phyloP scores from a whole-genome alignment of 2,888 invertebrate genomes.

The Meganola albula region DNA sequence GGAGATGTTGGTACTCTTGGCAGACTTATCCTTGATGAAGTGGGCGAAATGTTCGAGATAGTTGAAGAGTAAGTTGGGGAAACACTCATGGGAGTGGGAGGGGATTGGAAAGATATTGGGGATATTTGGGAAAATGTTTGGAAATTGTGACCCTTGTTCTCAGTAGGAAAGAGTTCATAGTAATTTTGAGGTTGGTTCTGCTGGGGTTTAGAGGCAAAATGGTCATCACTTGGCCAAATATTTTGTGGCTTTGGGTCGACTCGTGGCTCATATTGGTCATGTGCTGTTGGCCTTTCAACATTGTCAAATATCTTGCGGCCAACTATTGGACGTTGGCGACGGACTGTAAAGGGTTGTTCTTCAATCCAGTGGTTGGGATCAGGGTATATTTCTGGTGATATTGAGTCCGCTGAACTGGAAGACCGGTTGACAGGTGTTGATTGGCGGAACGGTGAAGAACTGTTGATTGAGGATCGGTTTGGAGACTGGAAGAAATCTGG shows the following conservation, averaged over 20 bases:
- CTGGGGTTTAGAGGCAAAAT: slow-evolving; percentile 26
- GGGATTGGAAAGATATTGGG: slow-evolving; percentile 15
- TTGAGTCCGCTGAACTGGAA: slow-evolving; percentile 60
- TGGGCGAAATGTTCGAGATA: slow-evolving; percentile 9
- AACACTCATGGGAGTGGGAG: slow-evolving; percentile 1
- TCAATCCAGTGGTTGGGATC: too few relatives aligned
- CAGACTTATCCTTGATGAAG: not conserved
- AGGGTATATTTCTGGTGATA: slow-evolving; percentile 57
- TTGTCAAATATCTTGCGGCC: slow-evolving; percentile 49
- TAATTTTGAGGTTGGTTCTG: slow-evolving; percentile 16
- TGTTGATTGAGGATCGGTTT: slow-evolving; percentile 8
- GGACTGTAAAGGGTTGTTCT: slow-evolving; percentile 27
- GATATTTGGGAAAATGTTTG: slow-evolving; percentile 26
- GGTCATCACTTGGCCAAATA: slow-evolving; percentile 24
- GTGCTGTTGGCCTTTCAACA: slow-evolving; percentile 20
- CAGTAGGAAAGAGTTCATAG: slow-evolving; percentile 54
- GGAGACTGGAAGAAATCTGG: slow-evolving; percentile 35
- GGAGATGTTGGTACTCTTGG: slow-evolving; percentile 13
- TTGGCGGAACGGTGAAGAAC: slow-evolving; percentile 34
- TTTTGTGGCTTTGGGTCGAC: slow-evolving; percentile 16
- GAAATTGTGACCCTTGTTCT: slow-evolving; percentile 36
- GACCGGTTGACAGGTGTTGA: slow-evolving; percentile 40
- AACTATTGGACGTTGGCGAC: slow-evolving; percentile 47
- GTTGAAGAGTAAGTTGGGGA: slow-evolving; percentile 16
- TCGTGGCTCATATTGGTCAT: too few relatives aligned